These are phyloP conservation scores for Strix occidentalis DNA, from an alignment of 2,797 vertebrate species.

Conservation along the genomic window DNA sequence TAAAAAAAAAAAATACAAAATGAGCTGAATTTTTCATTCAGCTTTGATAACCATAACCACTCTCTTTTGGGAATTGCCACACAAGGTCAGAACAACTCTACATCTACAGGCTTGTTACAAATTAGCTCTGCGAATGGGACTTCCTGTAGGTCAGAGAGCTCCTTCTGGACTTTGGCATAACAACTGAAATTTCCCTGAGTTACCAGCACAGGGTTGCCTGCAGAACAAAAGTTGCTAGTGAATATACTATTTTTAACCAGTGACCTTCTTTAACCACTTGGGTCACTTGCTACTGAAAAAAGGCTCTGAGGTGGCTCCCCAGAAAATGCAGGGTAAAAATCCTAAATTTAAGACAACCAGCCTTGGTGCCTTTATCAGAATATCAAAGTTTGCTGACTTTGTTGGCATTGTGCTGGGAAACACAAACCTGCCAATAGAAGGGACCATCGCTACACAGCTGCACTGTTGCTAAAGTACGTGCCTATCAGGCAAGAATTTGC, in stretches of 20 bases:
- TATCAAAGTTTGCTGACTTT: not conserved
- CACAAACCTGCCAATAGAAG: not conserved
- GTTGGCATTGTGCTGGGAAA: not conserved
- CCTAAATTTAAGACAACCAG: not conserved
- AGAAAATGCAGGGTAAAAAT: not conserved
- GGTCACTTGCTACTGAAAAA: not conserved
- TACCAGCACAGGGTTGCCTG: not conserved
- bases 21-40: slow-evolving; percentile 5
- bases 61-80: not conserved
- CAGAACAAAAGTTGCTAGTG: not conserved
- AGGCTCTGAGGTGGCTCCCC: not conserved
- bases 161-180: not conserved
- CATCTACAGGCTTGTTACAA: not conserved
- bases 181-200: not conserved
- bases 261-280: not conserved
- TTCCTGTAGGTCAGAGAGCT: not conserved
- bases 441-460: not conserved
- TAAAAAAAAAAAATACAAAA: not conserved
- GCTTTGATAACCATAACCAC: not conserved
- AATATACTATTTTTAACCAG: not conserved
- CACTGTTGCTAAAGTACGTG: not conserved
- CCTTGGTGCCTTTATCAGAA: not conserved
- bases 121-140: not conserved
- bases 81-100: not conserved
- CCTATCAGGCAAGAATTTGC: not conserved